These are phyloP conservation scores for Luperina nickerlii DNA, from an alignment of 2,888 invertebrate species.

Conservation along the genomic window DNA sequence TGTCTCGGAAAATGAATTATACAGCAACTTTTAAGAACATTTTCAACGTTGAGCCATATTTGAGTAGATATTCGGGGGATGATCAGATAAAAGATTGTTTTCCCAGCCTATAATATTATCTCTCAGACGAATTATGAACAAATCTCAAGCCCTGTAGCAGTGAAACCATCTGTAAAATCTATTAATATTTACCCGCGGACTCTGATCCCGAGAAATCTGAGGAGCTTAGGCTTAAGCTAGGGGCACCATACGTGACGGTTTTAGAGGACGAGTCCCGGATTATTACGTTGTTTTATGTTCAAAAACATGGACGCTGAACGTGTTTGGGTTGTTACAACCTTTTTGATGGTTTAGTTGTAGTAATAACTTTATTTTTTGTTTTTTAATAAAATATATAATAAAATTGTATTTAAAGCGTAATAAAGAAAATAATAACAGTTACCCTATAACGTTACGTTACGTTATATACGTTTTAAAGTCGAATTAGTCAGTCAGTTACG, in stretches of 20 bases:
- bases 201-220: constrained; percentile 52
- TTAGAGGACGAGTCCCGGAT: constrained; percentile 37
- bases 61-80: not conserved
- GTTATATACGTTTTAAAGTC: too few relatives aligned
- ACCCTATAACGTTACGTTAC: too few relatives aligned
- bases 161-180: constrained; percentile 48
- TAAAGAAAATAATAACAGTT: not conserved
- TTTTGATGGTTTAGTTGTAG: not conserved
- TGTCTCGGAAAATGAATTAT: not conserved
- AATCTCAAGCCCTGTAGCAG: not conserved
- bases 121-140: constrained; percentile 1
- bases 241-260: constrained; percentile 41
- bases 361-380: not conserved
- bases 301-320: constrained; percentile 12
- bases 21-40: not conserved
- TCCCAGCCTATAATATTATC: not conserved
- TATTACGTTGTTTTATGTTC: constrained; percentile 13
- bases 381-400: not conserved
- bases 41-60: not conserved
- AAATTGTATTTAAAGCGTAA: not conserved
- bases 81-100: not conserved
- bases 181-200: constrained; percentile 56
- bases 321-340: not conserved
- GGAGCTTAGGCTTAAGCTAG: constrained; percentile 53
- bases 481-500: too few relatives aligned